A percentile compares a stretch with the other conserved stretches of the same genome.
Evolutionary conservation across 2,888 invertebrate genomes (phyloP).

Genomic region (Pherbina coryleti): DNA sequence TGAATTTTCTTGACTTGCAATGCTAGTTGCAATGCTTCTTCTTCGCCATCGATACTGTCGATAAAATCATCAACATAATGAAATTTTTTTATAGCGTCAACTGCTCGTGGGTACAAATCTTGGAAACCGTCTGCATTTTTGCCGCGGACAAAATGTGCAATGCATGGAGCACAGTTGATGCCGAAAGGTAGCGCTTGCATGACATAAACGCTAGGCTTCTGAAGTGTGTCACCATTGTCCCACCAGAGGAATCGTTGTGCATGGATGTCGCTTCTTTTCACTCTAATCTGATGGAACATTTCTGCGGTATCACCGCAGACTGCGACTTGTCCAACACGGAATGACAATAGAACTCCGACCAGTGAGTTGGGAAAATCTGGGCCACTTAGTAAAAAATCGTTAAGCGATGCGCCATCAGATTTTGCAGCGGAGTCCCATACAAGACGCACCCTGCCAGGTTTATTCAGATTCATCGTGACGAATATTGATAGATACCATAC

Average conservation of each 20-base stretch:
- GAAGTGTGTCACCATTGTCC: conserved; percentile 24
- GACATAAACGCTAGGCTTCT: conserved; percentile 29
- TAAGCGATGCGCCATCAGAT: conserved; percentile 51
- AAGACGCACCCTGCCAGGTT: conserved; percentile 52
- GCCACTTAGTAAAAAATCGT: conserved; percentile 47
- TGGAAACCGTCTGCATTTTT: neutral
- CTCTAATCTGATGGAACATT: conserved; percentile 45
- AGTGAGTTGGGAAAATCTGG: conserved; percentile 41
- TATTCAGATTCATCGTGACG: conserved; percentile 46
- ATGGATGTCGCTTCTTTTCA: conserved; percentile 39
- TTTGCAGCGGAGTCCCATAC: conserved; percentile 60
- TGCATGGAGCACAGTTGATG: conserved; percentile 40
- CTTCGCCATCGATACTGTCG: conserved; percentile 13
- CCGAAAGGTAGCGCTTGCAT: no score
- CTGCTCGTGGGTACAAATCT: conserved; percentile 17
- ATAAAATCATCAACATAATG: conserved; percentile 36
- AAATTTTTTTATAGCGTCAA: conserved; percentile 15
- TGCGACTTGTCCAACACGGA: conserved; percentile 39
- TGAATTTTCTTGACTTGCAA: conserved; percentile 18
- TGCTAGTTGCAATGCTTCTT: neutral
- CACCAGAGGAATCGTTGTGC: conserved; percentile 43
- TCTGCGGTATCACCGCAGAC: no score
- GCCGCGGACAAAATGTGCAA: conserved; percentile 24
- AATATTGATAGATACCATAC: conserved; percentile 42
- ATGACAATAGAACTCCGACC: conserved; percentile 48